Base-by-base conservation (phyloP, 2,888 invertebrate genomes). In the Ommatoiulus sabulosus region DNA sequence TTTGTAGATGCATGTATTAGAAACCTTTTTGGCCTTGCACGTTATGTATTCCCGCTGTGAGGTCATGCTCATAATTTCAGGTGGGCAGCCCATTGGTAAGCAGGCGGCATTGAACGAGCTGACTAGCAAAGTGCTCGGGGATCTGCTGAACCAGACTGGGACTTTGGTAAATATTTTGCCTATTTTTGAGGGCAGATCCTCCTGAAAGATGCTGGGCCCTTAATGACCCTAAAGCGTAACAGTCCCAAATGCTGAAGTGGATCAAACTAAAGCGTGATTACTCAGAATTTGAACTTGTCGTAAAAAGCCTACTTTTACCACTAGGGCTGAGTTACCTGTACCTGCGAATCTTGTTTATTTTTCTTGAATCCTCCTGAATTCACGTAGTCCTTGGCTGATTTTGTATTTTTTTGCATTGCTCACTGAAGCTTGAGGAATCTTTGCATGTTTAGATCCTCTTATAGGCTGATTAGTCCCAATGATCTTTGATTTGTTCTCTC, bases 101-200 rank as follows among this genome's bases (percentile, higher is more conserved):
- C 63, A 63, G 63, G 63, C 63, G 63, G 63, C 85, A 85, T 43
- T 85, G 44, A 85, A n/a, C 85, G 85, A 85, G 17, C 44, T 85
- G 43, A 85, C 85, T 46, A 85, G 44, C 6, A 85, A 85, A 85
- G 85, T 85, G 85, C 46, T 43, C 46, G 85, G 46, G 17, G 46
- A 46, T 85, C 46, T 85, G 43, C 46, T 63, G 63, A 63, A 63
- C 63, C 63, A 63, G 63, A 20, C 63, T 63, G 63, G 63, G 63
- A 63, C 63, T 63, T 63, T 63, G 63, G 63, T 63, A 63, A 63
- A 15, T 63, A 63, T 63, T 63, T 63, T 17, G 63, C 63, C 63
- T 63, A 7, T 63, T 63, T n/a, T 63, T 7, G 6, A 20, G 63
- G 20, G 15, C 12, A 15, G 52, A 15, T 17, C 52, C 15, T 15